Evolutionary conservation across 2,113 vertebrate species (phyloP).

Genomic region (Stercorarius parasiticus): DNA sequence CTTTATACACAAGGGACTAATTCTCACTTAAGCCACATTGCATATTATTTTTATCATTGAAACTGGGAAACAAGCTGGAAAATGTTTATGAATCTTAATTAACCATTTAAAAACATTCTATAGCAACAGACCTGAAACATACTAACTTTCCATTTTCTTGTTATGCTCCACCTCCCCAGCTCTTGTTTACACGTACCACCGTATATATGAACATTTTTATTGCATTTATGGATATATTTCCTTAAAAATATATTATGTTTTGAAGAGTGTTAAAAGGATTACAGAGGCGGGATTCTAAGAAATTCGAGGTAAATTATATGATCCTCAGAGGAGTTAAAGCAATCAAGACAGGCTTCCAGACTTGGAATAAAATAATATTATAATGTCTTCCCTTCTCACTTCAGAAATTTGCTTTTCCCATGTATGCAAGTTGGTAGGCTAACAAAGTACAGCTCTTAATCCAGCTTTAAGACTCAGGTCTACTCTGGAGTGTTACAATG

Average conservation of each 20-base stretch:
- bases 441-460: conserved; percentile 49
- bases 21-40: conserved; percentile 43
- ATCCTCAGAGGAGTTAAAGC: not conserved
- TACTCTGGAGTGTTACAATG: conserved; percentile 24
- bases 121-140: not conserved
- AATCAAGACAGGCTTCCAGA: not conserved
- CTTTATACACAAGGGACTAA: conserved; percentile 28
- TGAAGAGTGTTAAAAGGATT: not conserved
- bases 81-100: conserved; percentile 62
- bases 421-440: not conserved
- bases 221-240: not conserved
- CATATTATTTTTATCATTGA: conserved; percentile 54
- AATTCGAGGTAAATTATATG: not conserved
- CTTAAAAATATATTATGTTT: not conserved
- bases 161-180: not conserved
- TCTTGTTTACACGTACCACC: not conserved
- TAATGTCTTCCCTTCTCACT: not conserved
- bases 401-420: not conserved
- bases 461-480: conserved; percentile 26
- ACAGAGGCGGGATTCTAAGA: not conserved
- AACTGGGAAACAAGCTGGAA: conserved; percentile 50
- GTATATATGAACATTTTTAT: not conserved
- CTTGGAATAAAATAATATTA: not conserved
- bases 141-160: not conserved
- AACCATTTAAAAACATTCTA: conserved; percentile 43